Evolutionary conservation across 2,888 invertebrate species (phyloP), one percentile per base, ranked within the genome.

Genomic region (Nematopogon swammerdamellus): DNA sequence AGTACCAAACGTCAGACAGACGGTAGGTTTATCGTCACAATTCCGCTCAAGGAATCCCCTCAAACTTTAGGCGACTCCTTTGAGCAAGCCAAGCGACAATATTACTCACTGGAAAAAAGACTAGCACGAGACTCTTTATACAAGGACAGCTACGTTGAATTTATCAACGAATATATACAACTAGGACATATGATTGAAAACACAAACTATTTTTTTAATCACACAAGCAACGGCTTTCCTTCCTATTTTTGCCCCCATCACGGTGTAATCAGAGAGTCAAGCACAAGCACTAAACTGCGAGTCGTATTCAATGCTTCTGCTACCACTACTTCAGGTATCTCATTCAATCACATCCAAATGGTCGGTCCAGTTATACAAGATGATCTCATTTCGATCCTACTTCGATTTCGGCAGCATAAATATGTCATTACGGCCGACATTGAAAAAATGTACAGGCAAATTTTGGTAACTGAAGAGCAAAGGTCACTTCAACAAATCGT

Each of bases 401-500:
- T 51, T 8, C 47, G 49, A 10, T 53, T 51, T 43, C 18, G 58
- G 45, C 47, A 50, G 18, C 43, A 53, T 42, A 52, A 43, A 43
- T 52, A 50, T 19, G 45, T 46, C 16, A 49, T 46, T 1, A 48
- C 48, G 19, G 52, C 50, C 3, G 51, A 52, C 30, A 36, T 53
- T 3, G 49, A 49, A 19, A 52, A 54, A 49, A 52, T 54, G 51
- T 54, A 52, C 17, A 44, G 52, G 8, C 52, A 54, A 18, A 29
- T 47, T 46, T 36, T 51, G 25, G 29, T 54, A 18, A 14, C 49
- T 43, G 45, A 46, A 25, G 19, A 19, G 5, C 52, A 54, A 30
- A 49, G 51, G 10, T 17, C 52, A 16, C 19, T 52, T n/a, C 54
- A 54, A 29, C 45, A 50, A 5, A 52, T 53, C 44, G 6, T 54